phyloP scores from a whole-genome alignment of 2,888 invertebrate genomes.

The Steinernema hermaphroditum region DNA sequence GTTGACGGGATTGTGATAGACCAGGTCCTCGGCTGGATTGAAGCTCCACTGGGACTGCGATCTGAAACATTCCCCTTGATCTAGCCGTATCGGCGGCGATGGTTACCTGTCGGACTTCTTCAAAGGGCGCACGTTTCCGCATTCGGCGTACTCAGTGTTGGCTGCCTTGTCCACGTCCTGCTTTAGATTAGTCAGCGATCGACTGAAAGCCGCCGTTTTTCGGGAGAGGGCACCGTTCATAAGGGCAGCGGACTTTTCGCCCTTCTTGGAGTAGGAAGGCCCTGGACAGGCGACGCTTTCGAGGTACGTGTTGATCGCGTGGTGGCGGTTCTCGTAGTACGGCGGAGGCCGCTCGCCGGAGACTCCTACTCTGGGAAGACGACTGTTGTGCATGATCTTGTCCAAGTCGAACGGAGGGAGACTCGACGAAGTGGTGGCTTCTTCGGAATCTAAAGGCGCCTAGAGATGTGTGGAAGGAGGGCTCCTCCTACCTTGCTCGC shows the following conservation, averaged over 20 bases:
- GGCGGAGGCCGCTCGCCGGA: background rate
- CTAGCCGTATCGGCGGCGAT: background rate
- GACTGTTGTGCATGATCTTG: background rate
- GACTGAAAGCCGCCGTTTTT: constrained; percentile 15
- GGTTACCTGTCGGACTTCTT: background rate
- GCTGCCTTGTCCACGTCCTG: background rate
- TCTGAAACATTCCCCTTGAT: background rate
- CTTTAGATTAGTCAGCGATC: constrained; percentile 7
- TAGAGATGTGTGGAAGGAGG: no score
- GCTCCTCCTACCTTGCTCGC: background rate
- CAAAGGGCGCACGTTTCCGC: constrained; percentile 3
- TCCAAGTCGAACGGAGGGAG: background rate
- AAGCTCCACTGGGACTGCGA: constrained; percentile 6
- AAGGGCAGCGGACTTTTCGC: background rate
- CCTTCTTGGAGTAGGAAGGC: background rate
- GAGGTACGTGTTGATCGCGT: background rate
- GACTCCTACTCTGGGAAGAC: background rate
- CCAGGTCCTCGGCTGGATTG: background rate
- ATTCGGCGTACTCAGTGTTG: background rate
- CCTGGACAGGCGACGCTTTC: background rate
- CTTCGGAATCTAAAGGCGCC: background rate
- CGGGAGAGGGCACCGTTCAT: background rate
- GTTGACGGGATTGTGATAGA: constrained; percentile 14
- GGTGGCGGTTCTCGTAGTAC: background rate
- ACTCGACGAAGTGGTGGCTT: background rate